Conservation (phyloP, 2,113 vertebrate species). For the Cricetomys ansorgei region DNA sequence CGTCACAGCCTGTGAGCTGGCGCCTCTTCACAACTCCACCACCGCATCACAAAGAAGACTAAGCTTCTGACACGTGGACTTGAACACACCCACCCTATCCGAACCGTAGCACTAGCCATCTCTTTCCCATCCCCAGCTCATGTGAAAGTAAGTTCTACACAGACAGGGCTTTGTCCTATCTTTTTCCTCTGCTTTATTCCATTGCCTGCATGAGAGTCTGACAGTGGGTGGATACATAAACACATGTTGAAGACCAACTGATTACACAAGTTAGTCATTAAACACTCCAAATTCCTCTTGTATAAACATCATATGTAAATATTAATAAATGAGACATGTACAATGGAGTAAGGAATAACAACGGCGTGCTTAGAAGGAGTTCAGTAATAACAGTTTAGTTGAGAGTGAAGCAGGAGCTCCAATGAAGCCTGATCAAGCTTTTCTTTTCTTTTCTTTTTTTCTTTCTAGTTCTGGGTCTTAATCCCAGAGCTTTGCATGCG, state of each 20-base stretch:
- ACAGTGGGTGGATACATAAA: not conserved
- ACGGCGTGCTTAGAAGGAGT: not conserved
- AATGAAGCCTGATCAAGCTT: not conserved
- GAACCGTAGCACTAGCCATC: not conserved
- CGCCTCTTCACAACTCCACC: not conserved
- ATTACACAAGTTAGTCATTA: not conserved
- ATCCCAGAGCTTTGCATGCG: not conserved
- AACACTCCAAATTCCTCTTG: not conserved
- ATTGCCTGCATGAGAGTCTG: not conserved
- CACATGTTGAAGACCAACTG: not conserved
- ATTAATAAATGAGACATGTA: constrained; percentile 17
- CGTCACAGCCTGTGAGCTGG: no score
- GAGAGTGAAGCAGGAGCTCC: not conserved
- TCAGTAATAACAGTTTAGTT: not conserved
- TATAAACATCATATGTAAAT: not conserved
- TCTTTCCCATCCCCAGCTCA: not conserved
- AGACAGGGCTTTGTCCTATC: not conserved
- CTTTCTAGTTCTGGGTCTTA: not conserved
- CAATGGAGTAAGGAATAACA: not conserved
- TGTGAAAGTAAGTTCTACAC: not conserved
- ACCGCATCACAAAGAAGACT: not conserved
- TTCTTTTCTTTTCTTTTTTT: no score
- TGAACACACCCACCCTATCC: not conserved
- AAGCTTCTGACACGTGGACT: not conserved
- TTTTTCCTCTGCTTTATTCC: not conserved